Evolutionary conservation across 2,888 invertebrate species (phyloP).

Genomic region (Stenotaenia linearis): DNA sequence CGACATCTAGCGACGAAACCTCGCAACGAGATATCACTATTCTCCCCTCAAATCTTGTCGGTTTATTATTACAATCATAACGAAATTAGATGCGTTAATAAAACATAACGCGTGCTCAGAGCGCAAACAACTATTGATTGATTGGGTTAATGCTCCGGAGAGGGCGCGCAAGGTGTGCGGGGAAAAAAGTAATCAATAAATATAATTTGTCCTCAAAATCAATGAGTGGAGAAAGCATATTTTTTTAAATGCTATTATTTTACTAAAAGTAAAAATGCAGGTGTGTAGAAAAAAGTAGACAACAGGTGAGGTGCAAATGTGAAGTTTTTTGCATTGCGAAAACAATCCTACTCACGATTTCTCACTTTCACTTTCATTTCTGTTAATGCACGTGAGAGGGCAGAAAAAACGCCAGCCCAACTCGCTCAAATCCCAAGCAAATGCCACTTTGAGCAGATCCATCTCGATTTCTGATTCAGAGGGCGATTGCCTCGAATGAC

Average conservation of each 20-base stretch:
- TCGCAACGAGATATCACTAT: neutral
- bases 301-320: neutral
- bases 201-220: neutral
- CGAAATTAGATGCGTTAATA: neutral
- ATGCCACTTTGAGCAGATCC: slow-evolving; percentile 24
- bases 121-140: neutral
- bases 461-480: neutral
- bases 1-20: neutral
- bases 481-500: neutral
- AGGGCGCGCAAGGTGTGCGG: neutral
- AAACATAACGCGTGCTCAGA: neutral
- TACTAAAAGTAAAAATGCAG: neutral
- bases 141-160: neutral
- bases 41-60: too few species aligned
- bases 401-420: slow-evolving; percentile 17
- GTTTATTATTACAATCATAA: neutral
- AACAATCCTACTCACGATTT: slow-evolving; percentile 21
- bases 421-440: slow-evolving; percentile 21
- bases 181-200: neutral
- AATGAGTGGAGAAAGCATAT: neutral
- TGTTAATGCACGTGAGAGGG: slow-evolving; percentile 12
- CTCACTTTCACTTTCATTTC: neutral
- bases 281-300: neutral
- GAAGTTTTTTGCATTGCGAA: neutral
- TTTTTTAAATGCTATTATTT: neutral